Evolutionary conservation across 35 echinoderm and acorn worm species (phyloP), one percentile per base, ranked within the genome.

Genomic region (Diadema setosum): DNA sequence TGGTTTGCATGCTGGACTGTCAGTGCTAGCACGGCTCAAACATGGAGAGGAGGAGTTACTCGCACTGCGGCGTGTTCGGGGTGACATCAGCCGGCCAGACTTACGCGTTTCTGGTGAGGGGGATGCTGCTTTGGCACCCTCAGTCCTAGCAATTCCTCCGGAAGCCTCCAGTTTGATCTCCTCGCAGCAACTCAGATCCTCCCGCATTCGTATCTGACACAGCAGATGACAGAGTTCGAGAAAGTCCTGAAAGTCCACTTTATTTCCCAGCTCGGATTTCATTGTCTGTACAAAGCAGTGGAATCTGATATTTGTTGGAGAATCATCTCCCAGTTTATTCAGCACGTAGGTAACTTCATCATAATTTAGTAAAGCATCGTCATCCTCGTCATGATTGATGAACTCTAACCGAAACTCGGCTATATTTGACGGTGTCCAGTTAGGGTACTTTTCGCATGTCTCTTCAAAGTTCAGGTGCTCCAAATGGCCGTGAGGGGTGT

Each of bases 361-460:
- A 78, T 88, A 99, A 81, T 90, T 86, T 78, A 99, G 84, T 26
- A 99, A 81, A 30, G 92, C 93, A 78, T 99, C 96, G 32, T 91
- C 70, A 48, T 99, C 96, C 40, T 89, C 82, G 75, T 99, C 96
- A 31, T 85, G 84, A 46, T 89, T 74, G 45, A 92, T 94, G 81
- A 99, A 99, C 82, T 99, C 96, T 73, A 99, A 46, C 21, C 89
- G 89, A 83, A 99, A 99, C 74, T 99, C 96, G 2, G 96, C 89
- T 80, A 99, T 92, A 90, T 99, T 99, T 26, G 88, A 90, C 26
- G 87, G 56, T 25, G 52, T 91, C 78, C 90, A 99, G 39, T 90
- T 83, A 11, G 93, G 90, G 61, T 99, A 94, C 46, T 95, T 85
- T n/a, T 90, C 65, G 52, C 67, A 59, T 16, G 95, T 80, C 46